These are phyloP conservation scores for Drosophila melanosoma DNA, from an alignment of 2,888 invertebrate genomes.

Conservation along the genomic window DNA sequence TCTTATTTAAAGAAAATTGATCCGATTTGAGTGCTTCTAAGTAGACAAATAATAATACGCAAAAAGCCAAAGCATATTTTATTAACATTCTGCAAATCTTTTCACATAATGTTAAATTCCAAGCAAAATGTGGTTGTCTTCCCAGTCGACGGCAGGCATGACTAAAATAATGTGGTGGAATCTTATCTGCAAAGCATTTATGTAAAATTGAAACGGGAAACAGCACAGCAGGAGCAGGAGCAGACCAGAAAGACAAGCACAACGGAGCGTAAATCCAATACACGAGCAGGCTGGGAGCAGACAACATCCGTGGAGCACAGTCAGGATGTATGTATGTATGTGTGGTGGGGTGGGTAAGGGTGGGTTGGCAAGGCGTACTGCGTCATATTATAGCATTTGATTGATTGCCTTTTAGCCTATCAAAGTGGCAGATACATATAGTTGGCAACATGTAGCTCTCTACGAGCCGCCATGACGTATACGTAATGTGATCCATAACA, in stretches of 20 bases:
- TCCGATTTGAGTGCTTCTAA: not conserved
- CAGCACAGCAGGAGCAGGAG: conserved; percentile 10
- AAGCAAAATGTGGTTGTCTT: not conserved
- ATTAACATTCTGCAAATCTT: not conserved
- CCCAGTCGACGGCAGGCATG: conserved; percentile 4
- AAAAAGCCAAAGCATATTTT: not conserved
- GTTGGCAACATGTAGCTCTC: conserved; percentile 37
- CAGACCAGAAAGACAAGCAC: not conserved
- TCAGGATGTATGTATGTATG: not conserved
- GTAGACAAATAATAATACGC: not conserved
- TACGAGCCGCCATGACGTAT: conserved; percentile 48
- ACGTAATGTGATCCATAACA: conserved; percentile 69
- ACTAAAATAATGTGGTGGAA: conserved; percentile 48
- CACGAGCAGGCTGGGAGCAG: conserved; percentile 10
- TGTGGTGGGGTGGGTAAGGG: not conserved
- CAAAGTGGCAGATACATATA: conserved; percentile 30
- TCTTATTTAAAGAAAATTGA: not conserved
- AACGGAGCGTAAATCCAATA: conserved; percentile 21
- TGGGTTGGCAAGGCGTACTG: conserved; percentile 24
- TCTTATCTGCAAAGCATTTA: conserved; percentile 53
- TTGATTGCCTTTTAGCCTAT: conserved; percentile 69
- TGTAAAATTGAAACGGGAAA: conserved; percentile 73
- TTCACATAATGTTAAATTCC: not conserved
- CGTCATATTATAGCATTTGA: conserved; percentile 71
- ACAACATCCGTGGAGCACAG: not conserved